phyloP scores from a whole-genome alignment of 2,888 invertebrate genomes.

The Agrypnus murinus region DNA sequence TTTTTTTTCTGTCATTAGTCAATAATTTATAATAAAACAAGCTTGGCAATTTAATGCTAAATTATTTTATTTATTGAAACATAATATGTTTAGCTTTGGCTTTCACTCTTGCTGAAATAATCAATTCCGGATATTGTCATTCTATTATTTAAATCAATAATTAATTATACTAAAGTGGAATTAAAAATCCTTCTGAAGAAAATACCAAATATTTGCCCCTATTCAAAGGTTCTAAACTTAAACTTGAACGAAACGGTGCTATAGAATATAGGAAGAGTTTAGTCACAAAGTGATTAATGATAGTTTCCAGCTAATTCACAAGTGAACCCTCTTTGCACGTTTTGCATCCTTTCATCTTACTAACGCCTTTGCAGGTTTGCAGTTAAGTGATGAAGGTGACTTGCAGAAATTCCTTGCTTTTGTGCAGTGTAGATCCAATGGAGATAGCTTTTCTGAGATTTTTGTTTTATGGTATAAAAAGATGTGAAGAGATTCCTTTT shows the following conservation, averaged over 20 bases:
- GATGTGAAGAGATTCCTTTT: no score
- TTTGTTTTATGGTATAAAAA: no score
- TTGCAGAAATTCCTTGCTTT: conserved; percentile 50
- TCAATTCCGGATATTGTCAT: neutral
- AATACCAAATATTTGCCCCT: conserved; percentile 1
- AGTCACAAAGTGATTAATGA: conserved; percentile 63
- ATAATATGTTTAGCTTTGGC: neutral
- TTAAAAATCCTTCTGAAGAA: no score
- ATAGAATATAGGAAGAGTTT: conserved; percentile 47
- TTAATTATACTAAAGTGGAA: no score
- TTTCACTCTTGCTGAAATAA: neutral
- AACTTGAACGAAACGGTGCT: conserved; percentile 19
- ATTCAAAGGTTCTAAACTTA: conserved; percentile 33
- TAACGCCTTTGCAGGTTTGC: conserved; percentile 45
- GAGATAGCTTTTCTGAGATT: conserved; percentile 1
- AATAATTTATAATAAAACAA: neutral
- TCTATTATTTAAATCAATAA: no score
- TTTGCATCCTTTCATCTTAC: conserved; percentile 54
- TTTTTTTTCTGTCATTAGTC: neutral
- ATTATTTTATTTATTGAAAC: neutral
- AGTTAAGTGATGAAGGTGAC: conserved; percentile 56
- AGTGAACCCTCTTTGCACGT: conserved; percentile 62
- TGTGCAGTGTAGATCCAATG: conserved; percentile 34
- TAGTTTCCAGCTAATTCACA: conserved; percentile 60
- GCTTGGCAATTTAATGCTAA: neutral